phyloP scores from a whole-genome alignment of 2,113 vertebrate genomes.

The Chloropsis hardwickii region DNA sequence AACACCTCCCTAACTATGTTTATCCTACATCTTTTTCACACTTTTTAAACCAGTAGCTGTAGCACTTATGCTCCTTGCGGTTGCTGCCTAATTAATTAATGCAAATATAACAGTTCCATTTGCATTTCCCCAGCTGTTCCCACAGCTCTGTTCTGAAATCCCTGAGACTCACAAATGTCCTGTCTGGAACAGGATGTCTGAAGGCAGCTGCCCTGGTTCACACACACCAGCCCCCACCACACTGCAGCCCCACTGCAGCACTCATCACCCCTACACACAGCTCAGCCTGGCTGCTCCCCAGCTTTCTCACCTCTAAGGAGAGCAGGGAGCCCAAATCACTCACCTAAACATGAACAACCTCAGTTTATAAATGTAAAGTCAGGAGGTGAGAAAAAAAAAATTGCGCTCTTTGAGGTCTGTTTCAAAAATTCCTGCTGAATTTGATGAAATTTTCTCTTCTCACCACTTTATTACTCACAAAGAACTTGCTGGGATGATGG shows the following conservation, averaged over 20 bases:
- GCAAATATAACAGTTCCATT: neutral
- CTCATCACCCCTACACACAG: accelerated
- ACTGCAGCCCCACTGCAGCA: neutral
- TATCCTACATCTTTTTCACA: neutral
- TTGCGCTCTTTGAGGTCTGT: neutral
- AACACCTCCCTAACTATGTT: neutral
- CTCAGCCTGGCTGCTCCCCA: neutral
- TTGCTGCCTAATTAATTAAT: neutral
- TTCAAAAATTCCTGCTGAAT: neutral
- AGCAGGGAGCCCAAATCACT: neutral
- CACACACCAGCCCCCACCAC: neutral
- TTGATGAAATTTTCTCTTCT: neutral
- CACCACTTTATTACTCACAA: neutral
- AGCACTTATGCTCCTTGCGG: accelerated
- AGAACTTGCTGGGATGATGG: neutral
- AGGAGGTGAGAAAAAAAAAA: neutral
- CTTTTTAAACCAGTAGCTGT: neutral
- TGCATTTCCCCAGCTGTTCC: neutral
- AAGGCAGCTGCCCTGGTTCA: neutral
- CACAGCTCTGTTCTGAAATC: neutral
- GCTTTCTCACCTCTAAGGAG: neutral
- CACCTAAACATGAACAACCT: neutral
- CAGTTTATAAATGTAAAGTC: neutral
- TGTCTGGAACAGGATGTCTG: neutral
- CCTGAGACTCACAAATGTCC: neutral